Evolutionary conservation across 2,113 vertebrate genomes (phyloP).

Genomic region (Limanda limanda): DNA sequence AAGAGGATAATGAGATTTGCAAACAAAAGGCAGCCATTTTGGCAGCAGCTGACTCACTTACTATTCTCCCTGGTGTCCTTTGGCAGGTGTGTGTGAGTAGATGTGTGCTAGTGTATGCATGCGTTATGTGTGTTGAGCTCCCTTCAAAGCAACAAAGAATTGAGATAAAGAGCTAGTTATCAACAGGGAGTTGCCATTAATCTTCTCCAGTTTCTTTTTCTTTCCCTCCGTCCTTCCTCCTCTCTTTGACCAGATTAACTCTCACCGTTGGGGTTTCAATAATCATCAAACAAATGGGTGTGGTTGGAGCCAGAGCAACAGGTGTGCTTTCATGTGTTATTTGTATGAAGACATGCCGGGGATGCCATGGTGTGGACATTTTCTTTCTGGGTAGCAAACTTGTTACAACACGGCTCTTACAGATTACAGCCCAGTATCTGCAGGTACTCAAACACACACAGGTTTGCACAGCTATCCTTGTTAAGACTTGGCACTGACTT

Average conservation of each 20-base stretch:
- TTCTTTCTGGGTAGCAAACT: not conserved
- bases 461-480: not conserved
- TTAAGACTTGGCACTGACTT: not conserved
- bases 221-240: not conserved
- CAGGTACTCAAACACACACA: not conserved
- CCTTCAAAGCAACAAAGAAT: conserved; percentile 35
- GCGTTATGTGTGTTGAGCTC: not conserved
- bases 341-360: not conserved
- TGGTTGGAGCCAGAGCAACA: conserved; percentile 2
- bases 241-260: conserved; percentile 50
- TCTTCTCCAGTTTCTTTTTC: conserved; percentile 19
- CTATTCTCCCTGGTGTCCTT: conserved; percentile 60
- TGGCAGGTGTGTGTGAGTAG: conserved; percentile 54
- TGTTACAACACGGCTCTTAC: too few species aligned
- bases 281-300: conserved; percentile 30
- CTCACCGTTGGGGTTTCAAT: conserved; percentile 2
- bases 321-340: not conserved
- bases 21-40: conserved; percentile 79
- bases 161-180: conserved; percentile 48
- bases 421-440: too few species aligned
- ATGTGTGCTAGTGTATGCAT: conserved; percentile 27
- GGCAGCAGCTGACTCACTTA: conserved; percentile 63
- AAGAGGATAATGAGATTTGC: conserved; percentile 79
- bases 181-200: conserved; percentile 44
- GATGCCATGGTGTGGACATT: not conserved